phyloP scores from a whole-genome alignment of 1,140 invertebrate species.

The Lucilia cuprina region DNA sequence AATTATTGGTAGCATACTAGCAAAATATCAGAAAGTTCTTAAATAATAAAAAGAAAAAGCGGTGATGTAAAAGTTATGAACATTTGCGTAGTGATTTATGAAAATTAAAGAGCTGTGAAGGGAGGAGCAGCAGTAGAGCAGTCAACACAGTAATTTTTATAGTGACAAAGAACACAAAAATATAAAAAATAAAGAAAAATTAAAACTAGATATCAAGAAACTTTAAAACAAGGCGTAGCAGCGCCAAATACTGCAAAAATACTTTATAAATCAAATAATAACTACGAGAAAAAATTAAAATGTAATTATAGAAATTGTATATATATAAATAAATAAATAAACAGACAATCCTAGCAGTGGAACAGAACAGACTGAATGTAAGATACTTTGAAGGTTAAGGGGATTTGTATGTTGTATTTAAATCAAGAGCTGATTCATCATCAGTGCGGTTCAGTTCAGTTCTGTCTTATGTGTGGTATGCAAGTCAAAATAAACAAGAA shows the following conservation, averaged over 20 bases:
- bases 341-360: neutral
- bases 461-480: neutral
- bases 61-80: neutral
- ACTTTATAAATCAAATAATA: neutral
- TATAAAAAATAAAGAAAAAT: neutral
- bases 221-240: slow-evolving; percentile 7
- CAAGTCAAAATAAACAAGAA: slow-evolving; percentile 7
- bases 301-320: neutral
- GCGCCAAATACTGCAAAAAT: neutral
- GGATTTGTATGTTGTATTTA: neutral
- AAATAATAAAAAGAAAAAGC: neutral
- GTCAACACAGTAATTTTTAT: neutral
- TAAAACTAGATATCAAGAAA: neutral
- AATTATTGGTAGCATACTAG: neutral
- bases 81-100: neutral
- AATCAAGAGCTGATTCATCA: slow-evolving; percentile 1
- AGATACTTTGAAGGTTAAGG: neutral
- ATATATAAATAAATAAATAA: neutral
- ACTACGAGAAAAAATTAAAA: neutral
- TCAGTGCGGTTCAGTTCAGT: neutral
- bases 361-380: neutral
- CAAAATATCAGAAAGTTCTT: neutral
- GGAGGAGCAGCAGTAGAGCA: neutral
- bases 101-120: neutral
- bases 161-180: neutral